These are phyloP conservation scores for Melanophora roralis DNA, from an alignment of 2,888 invertebrate genomes.

Conservation along the genomic window DNA sequence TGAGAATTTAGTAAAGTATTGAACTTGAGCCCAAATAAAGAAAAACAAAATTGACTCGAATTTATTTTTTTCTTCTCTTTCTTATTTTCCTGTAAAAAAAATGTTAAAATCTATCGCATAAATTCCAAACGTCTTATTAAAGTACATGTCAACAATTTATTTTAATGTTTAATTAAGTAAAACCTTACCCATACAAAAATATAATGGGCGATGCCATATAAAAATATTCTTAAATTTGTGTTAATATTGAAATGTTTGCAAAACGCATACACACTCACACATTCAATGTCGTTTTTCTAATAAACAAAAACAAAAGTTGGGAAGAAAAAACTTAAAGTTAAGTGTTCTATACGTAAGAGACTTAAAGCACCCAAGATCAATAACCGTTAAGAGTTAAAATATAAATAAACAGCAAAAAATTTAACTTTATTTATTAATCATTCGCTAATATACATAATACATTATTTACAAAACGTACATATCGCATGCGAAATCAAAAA, in stretches of 20 bases:
- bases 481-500: no score
- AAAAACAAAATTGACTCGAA: no score
- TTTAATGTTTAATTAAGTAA: constrained; percentile 15
- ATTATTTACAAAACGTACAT: no score
- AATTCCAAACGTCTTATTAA: no score
- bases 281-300: constrained; percentile 39
- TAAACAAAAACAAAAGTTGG: neutral
- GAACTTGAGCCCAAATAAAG: no score
- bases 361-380: constrained; percentile 47
- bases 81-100: no score
- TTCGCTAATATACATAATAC: no score
- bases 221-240: constrained; percentile 33
- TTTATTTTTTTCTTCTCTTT: no score
- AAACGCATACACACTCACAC: constrained; percentile 4
- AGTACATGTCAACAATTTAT: neutral
- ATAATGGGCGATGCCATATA: constrained; percentile 7
- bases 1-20: no score
- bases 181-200: constrained; percentile 14
- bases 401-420: no score
- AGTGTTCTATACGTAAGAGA: neutral
- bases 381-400: constrained; percentile 42
- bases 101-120: no score
- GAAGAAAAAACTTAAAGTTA: constrained; percentile 20
- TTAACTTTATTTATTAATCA: no score
- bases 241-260: constrained; percentile 30